Percentiles rank a stretch among this genome's conserved stretches.
phyloP scores from a whole-genome alignment of 2,113 vertebrate species.

The Danio rerio region GRCz12tu NC_133177.1:39676501-39677000 shows the following conservation, averaged over 20 bases:
- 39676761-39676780: neutral
- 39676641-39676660: no score
- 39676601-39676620: no score
- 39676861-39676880: neutral
- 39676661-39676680: no score
- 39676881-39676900: neutral
- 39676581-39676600: no score
- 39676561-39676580: no score
- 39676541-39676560: no score
- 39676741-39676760: neutral
- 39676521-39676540: no score
- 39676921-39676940: neutral
- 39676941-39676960: neutral
- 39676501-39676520: no score
- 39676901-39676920: neutral
- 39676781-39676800: neutral
- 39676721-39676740: neutral
- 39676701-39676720: no score
- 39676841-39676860: neutral
- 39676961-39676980: neutral
- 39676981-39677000: neutral
- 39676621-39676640: no score
- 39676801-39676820: neutral
- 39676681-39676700: no score
- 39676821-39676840: conserved; percentile 6